Evolutionary conservation across 1,140 invertebrate species (phyloP), one percentile per base, ranked within the genome.

Genomic region (Papilio xuthus): DNA sequence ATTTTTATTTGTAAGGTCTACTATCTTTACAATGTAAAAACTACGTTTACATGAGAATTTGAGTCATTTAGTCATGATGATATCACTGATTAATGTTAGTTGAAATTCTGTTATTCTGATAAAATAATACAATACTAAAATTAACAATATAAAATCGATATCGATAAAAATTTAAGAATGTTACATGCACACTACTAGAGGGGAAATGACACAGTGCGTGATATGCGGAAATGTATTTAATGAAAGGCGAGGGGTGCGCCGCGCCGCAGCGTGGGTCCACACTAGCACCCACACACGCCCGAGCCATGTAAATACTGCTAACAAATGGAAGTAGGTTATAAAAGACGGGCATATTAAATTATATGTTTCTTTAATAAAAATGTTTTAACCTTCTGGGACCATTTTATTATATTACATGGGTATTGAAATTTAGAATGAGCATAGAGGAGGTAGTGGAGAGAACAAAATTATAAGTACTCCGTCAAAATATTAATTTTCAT

Each of bases 141-240:
- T 4, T 20, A 28, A 2, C 10, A 72, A 72, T 44, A 74, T 9
- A 37, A 79, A 72, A 86, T 83, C 82, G 81, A 86, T 83, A 82
- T 82, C 77, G 60, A 84, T 73, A 78, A 37, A 41, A 42, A 10
- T 53, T 67, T 15, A 76, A 6, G 7, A 67, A 7, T 63, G 47
- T 80, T 32, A 63, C 32, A 10, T 12, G 69, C 80, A 78, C 88
- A 83, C 80, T 84, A 82, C 89, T 91, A 89, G 67, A 86, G 79
- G 89, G 91, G 92, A 93, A 93, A 93, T 92, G 91, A 92, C 91
- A 92, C 90, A 91, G 90, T 93, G 89, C 88, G 90, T 93, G 92
- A 93, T 93, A 93, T 90, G 92, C 92, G 92, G 92, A 93, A 93
- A 92, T 86, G 90, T 92, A 93, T 93, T 93, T 92, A 93, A 93